phyloP scores from a whole-genome alignment of 2,888 invertebrate genomes.

The Galerucella pusilla region DNA sequence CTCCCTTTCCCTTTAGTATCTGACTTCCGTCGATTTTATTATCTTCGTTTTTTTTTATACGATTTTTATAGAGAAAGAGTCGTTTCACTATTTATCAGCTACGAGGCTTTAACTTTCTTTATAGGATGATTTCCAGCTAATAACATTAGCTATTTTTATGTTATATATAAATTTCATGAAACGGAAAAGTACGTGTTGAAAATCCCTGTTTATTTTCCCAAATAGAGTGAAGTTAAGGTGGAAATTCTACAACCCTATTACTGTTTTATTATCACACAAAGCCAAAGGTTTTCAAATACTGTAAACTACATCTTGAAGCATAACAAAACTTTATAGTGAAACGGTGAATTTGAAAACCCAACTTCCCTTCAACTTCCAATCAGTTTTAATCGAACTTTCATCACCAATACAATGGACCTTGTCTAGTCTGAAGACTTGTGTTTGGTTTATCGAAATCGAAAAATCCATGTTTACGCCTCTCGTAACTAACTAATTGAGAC shows the following conservation, averaged over 20 bases:
- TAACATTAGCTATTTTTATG: slow-evolving; percentile 3
- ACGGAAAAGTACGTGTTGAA: too few relatives aligned
- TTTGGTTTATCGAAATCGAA: neutral
- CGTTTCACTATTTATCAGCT: slow-evolving; percentile 20
- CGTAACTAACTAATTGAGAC: neutral
- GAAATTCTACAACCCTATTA: too few relatives aligned
- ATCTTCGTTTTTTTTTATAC: slow-evolving; percentile 27
- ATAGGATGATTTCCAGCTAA: neutral
- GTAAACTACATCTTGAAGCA: too few relatives aligned
- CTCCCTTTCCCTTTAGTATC: slow-evolving; percentile 12
- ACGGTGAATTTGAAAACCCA: too few relatives aligned
- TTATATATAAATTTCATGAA: neutral
- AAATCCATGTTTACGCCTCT: neutral
- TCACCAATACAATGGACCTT: neutral
- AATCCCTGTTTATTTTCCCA: too few relatives aligned
- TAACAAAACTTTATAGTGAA: too few relatives aligned
- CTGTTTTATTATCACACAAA: too few relatives aligned
- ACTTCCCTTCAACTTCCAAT: neutral
- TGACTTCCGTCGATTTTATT: slow-evolving; percentile 29
- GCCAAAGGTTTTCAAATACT: too few relatives aligned
- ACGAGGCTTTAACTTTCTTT: neutral
- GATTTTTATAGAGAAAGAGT: slow-evolving; percentile 32
- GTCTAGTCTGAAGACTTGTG: neutral
- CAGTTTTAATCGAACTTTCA: neutral
- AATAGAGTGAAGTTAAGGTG: too few relatives aligned